Conservation (phyloP, 2,113 vertebrate genomes). For the Ictidomys tridecemlineatus region DNA sequence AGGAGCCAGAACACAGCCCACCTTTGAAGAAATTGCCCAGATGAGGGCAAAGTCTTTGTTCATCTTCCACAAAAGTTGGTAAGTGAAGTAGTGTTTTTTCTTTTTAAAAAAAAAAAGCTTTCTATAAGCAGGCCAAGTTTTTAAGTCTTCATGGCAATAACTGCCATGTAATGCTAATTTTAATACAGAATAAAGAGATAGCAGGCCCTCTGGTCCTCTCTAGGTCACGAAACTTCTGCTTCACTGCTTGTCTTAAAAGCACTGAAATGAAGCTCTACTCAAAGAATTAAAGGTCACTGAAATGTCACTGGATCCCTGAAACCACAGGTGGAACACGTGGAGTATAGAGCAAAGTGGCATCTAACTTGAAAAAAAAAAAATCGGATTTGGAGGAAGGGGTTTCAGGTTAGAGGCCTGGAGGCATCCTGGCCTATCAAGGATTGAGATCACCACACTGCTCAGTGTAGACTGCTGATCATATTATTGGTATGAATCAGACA, state of each 20-base stretch:
- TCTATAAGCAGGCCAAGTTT: not conserved
- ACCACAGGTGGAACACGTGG: not conserved
- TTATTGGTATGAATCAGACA: not conserved
- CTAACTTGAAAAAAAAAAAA: not conserved
- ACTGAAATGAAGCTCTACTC: not conserved
- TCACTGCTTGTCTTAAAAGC: not conserved
- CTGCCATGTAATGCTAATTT: not conserved
- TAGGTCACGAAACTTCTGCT: not conserved
- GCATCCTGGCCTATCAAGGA: not conserved
- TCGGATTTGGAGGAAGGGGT: not conserved
- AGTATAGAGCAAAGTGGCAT: not conserved
- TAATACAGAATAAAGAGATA: not conserved
- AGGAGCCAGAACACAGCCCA: not conserved
- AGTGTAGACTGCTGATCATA: not conserved
- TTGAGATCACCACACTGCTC: not conserved
- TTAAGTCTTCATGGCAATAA: not conserved
- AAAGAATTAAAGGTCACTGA: not conserved
- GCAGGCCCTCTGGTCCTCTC: not conserved
- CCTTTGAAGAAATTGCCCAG: conserved; percentile 1
- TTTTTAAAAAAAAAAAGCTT: not conserved
- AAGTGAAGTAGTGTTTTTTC: not conserved
- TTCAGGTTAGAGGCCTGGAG: not conserved
- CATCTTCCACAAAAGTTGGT: not conserved
- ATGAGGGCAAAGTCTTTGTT: not conserved
- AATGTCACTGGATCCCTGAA: not conserved